Conservation (phyloP, 2,797 vertebrate species). For the Diplodus sargus region DNA sequence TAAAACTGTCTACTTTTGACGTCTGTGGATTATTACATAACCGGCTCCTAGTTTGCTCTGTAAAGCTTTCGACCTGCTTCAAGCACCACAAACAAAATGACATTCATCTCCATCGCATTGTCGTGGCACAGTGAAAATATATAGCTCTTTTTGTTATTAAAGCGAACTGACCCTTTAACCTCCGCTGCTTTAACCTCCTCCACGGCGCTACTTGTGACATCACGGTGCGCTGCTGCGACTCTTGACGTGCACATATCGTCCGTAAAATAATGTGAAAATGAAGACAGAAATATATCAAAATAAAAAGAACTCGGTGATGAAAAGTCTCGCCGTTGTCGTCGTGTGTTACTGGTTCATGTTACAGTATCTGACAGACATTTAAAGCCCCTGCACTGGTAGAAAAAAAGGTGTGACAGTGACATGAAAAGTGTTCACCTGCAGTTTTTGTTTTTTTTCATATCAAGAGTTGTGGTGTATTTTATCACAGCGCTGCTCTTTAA, state of each 20-base stretch:
- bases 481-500: constrained; percentile 32
- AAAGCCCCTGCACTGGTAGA: not conserved
- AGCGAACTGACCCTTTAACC: constrained; percentile 22
- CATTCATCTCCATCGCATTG: not conserved
- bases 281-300: constrained; percentile 18
- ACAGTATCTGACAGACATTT: constrained; percentile 19
- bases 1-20: not conserved
- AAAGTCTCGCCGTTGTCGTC: constrained; percentile 9
- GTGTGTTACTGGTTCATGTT: constrained; percentile 23
- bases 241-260: not conserved
- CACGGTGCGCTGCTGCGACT: constrained; percentile 6
- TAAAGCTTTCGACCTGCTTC: too few species aligned
- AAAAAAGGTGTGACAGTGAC: constrained; percentile 2
- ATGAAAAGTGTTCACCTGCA: not conserved
- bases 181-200: not conserved
- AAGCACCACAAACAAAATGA: not conserved
- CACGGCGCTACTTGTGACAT: not conserved
- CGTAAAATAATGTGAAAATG: constrained; percentile 13
- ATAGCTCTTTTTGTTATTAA: constrained; percentile 2
- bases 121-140: not conserved
- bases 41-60: not conserved
- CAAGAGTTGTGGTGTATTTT: constrained; percentile 3
- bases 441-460: constrained; percentile 4
- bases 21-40: not conserved
- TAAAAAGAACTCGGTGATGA: constrained; percentile 12